phyloP scores from a whole-genome alignment of 2,888 invertebrate species.

The Malthinus flaveolus region DNA sequence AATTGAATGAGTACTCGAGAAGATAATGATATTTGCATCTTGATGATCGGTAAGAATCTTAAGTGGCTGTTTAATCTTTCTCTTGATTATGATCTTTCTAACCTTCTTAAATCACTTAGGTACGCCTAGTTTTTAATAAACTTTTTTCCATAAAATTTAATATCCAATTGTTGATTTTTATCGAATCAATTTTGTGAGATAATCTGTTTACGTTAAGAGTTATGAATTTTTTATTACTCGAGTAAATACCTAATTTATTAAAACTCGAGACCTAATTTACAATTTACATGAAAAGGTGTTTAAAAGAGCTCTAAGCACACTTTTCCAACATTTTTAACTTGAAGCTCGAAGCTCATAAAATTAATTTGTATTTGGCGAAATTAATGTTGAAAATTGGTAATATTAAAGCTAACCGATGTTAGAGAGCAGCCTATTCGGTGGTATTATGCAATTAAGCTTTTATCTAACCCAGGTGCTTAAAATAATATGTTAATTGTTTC shows the following conservation, averaged over 20 bases:
- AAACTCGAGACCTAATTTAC: too few relatives aligned
- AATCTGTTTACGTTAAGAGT: too few relatives aligned
- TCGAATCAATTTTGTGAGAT: not conserved
- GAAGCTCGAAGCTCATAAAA: too few relatives aligned
- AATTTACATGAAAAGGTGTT: too few relatives aligned
- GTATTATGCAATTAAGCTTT: conserved; percentile 25
- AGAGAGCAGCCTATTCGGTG: conserved; percentile 7
- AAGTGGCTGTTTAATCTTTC: conserved; percentile 44
- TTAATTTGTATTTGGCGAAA: too few relatives aligned
- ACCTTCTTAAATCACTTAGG: conserved; percentile 1
- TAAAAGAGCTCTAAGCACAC: too few relatives aligned
- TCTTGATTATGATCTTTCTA: conserved; percentile 13
- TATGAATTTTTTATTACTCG: too few relatives aligned
- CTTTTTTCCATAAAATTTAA: too few relatives aligned
- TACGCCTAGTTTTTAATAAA: not conserved
- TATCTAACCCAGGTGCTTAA: conserved; percentile 26
- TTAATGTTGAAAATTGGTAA: conserved; percentile 14
- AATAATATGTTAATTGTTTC: conserved; percentile 27
- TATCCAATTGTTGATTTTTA: not conserved
- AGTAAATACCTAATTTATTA: too few relatives aligned
- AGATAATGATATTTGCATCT: conserved; percentile 55
- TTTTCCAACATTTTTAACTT: too few relatives aligned
- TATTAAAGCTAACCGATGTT: conserved; percentile 16
- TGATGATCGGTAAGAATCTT: conserved; percentile 47
- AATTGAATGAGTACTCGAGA: conserved; percentile 54